phyloP scores from a whole-genome alignment of 2,888 invertebrate genomes.

The Belgica antarctica region DNA sequence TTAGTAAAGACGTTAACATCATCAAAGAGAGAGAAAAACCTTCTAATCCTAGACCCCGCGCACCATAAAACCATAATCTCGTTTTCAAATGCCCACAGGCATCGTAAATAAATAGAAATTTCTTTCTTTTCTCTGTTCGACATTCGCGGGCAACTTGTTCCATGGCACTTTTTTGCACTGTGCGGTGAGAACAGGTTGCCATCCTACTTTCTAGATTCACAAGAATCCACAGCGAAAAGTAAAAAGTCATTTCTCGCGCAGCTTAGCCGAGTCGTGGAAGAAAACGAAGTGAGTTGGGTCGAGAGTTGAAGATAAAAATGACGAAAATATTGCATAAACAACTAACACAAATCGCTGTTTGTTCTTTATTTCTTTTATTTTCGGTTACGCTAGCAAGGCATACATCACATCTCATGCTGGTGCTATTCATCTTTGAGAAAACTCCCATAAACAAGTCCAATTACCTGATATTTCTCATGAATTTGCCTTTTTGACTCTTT shows the following conservation, averaged over 20 bases:
- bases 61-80: neutral
- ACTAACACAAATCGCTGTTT: neutral
- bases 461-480: constrained; percentile 32
- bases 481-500: constrained; percentile 14
- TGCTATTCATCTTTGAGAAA: neutral
- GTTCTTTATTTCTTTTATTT: neutral
- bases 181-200: constrained; percentile 20
- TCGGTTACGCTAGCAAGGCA: neutral
- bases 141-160: constrained; percentile 2
- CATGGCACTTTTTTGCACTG: neutral
- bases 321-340: neutral
- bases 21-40: constrained; percentile 8
- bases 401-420: constrained; percentile 12
- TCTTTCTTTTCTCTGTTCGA: constrained; percentile 3
- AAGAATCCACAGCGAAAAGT: neutral
- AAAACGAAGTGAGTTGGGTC: too few relatives aligned
- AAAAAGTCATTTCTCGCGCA: too few relatives aligned
- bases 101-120: neutral
- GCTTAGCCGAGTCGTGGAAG: too few relatives aligned
- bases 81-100: neutral
- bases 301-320: neutral
- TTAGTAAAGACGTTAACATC: neutral
- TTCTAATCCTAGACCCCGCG: neutral
- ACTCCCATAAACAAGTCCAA: constrained; percentile 27
- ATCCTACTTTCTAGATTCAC: constrained; percentile 23